Evolutionary conservation across 2,797 vertebrate species (phyloP).

Genomic region (Masticophis lateralis): DNA sequence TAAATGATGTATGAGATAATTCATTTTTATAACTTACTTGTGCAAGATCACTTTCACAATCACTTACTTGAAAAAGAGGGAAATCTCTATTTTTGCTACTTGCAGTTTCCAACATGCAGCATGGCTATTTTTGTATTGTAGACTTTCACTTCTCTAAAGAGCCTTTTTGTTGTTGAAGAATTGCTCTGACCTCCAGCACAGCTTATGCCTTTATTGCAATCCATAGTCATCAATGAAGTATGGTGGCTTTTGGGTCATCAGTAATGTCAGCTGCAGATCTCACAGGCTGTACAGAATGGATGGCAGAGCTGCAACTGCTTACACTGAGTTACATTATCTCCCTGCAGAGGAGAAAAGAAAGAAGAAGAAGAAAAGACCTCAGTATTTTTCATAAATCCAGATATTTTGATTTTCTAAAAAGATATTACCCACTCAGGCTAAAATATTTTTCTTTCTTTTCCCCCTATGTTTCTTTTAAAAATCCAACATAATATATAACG

Average conservation of each 20-base stretch:
- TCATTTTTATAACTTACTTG: background rate
- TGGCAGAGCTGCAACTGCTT: background rate
- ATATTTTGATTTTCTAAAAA: conserved; percentile 16
- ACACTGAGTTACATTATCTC: background rate
- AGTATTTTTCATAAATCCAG: conserved; percentile 6
- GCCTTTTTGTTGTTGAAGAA: conserved; percentile 19
- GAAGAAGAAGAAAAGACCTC: background rate
- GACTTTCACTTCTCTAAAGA: conserved; percentile 8
- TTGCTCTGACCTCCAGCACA: conserved; percentile 25
- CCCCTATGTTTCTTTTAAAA: background rate
- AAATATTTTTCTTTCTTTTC: background rate
- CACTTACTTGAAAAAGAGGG: background rate
- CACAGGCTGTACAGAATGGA: conserved; percentile 16
- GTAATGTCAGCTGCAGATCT: conserved; percentile 21
- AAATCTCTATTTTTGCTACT: background rate
- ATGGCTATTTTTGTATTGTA: conserved; percentile 20
- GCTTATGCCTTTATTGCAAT: conserved; percentile 28
- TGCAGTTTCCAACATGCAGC: background rate
- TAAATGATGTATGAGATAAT: background rate
- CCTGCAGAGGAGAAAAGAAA: background rate
- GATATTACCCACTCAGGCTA: background rate
- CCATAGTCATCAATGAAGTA: conserved; percentile 27
- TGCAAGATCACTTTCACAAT: background rate
- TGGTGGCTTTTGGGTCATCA: conserved; percentile 25
- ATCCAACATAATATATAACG: too few relatives aligned